Evolutionary conservation across 2,797 vertebrate genomes (phyloP).

Genomic region (Furcifer pardalis): DNA sequence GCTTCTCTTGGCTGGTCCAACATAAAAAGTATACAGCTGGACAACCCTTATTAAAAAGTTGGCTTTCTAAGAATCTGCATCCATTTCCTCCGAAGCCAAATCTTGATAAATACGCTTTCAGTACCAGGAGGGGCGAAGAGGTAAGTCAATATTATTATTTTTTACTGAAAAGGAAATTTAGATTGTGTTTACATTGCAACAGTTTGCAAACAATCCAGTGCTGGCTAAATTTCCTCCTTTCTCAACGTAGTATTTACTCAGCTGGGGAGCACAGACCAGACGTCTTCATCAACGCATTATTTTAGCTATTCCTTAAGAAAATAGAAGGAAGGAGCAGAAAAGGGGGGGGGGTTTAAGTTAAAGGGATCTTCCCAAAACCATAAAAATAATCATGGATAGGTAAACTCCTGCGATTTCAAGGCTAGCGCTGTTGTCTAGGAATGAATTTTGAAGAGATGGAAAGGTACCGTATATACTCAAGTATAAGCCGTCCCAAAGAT

Average conservation of each 20-base stretch:
- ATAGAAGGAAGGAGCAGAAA: background rate
- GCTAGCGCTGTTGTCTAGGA: background rate
- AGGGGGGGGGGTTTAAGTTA: background rate
- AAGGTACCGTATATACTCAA: too few relatives aligned
- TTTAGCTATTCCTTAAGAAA: conserved; percentile 25
- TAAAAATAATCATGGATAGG: background rate
- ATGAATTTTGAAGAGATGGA: background rate
- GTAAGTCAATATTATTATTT: conserved; percentile 56
- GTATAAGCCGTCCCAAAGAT: too few relatives aligned
- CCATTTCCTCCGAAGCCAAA: conserved; percentile 23
- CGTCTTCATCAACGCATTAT: background rate
- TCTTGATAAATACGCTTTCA: background rate
- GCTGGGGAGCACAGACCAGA: conserved; percentile 29
- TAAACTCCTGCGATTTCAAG: background rate
- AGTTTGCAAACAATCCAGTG: conserved; percentile 19
- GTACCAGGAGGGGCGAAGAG: conserved; percentile 36
- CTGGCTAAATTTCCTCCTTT: background rate
- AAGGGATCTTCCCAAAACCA: background rate
- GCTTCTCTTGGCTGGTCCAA: background rate
- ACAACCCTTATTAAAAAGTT: background rate
- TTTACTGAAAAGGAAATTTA: conserved; percentile 43
- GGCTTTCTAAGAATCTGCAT: background rate
- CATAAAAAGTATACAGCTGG: background rate
- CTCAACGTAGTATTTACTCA: conserved; percentile 47
- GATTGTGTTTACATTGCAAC: conserved; percentile 43